These are phyloP conservation scores for Otocyon megalotis DNA, from an alignment of 2,113 vertebrate species.

Conservation along the genomic window DNA sequence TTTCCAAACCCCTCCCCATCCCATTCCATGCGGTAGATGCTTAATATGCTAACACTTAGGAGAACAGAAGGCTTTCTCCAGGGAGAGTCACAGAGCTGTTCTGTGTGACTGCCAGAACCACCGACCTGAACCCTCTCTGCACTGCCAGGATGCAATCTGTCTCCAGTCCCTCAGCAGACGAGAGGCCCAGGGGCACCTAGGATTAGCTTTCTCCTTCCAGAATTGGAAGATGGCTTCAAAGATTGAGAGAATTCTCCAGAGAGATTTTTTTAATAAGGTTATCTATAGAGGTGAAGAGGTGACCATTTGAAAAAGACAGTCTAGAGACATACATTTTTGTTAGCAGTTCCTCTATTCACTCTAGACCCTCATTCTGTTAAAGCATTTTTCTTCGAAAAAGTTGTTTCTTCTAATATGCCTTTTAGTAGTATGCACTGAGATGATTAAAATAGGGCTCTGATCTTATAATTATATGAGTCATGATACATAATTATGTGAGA, in stretches of 20 bases:
- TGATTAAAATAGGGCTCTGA: neutral
- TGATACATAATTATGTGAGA: neutral
- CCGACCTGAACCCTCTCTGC: neutral
- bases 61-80: constrained; percentile 69
- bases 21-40: constrained; percentile 70
- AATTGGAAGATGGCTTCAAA: constrained; percentile 29
- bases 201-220: neutral
- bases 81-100: constrained; percentile 49
- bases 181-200: neutral
- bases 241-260: neutral
- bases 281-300: neutral
- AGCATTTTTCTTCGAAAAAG: neutral
- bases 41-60: constrained; percentile 53
- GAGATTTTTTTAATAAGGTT: neutral
- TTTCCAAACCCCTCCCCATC: constrained; percentile 69
- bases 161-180: neutral
- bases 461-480: neutral
- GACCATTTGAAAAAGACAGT: neutral
- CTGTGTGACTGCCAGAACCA: constrained; percentile 47
- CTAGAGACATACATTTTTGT: neutral
- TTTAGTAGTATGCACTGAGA: neutral
- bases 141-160: constrained; percentile 7
- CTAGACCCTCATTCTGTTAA: neutral
- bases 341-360: neutral
- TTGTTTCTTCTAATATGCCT: neutral